These are phyloP conservation scores for Bellardia bayeri DNA, from an alignment of 2,888 invertebrate genomes.

Conservation along the genomic window DNA sequence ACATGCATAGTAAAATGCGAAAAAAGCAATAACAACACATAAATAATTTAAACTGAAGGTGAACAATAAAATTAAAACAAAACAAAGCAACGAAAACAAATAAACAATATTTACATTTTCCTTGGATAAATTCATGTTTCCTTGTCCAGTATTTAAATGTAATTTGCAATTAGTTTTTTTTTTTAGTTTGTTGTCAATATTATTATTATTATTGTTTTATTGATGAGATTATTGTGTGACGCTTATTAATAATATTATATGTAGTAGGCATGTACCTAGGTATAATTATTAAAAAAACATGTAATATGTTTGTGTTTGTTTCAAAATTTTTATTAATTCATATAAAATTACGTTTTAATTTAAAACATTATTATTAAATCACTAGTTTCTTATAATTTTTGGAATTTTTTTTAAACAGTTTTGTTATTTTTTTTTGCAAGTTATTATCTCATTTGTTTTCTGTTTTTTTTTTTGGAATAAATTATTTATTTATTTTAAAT, in stretches of 20 bases:
- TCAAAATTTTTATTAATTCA: slow-evolving; percentile 15
- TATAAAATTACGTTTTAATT: slow-evolving; percentile 36
- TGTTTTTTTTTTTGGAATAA: slow-evolving; percentile 37
- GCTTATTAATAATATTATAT: neutral
- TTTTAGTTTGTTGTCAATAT: neutral
- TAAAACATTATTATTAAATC: slow-evolving; percentile 18
- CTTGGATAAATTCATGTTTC: slow-evolving; percentile 75
- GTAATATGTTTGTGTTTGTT: slow-evolving; percentile 18
- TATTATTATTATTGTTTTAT: slow-evolving; percentile 25
- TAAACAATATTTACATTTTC: slow-evolving; percentile 74
- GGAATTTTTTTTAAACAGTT: neutral
- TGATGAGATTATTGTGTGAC: slow-evolving; percentile 21
- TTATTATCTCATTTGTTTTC: slow-evolving; percentile 17
- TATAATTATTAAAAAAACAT: slow-evolving; percentile 25
- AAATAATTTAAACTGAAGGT: slow-evolving; percentile 65
- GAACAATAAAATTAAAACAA: slow-evolving; percentile 54
- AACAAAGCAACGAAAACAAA: slow-evolving; percentile 37
- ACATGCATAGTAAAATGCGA: neutral
- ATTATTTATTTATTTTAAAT: slow-evolving; percentile 6
- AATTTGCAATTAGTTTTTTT: slow-evolving; percentile 32
- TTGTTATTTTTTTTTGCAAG: neutral
- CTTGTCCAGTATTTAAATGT: slow-evolving; percentile 57
- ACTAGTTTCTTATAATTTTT: slow-evolving; percentile 24
- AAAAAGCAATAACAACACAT: slow-evolving; percentile 14
- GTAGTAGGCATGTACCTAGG: neutral